These are phyloP conservation scores for Ceratitis capitata DNA, from an alignment of 1,140 invertebrate species.

Conservation along the genomic window DNA sequence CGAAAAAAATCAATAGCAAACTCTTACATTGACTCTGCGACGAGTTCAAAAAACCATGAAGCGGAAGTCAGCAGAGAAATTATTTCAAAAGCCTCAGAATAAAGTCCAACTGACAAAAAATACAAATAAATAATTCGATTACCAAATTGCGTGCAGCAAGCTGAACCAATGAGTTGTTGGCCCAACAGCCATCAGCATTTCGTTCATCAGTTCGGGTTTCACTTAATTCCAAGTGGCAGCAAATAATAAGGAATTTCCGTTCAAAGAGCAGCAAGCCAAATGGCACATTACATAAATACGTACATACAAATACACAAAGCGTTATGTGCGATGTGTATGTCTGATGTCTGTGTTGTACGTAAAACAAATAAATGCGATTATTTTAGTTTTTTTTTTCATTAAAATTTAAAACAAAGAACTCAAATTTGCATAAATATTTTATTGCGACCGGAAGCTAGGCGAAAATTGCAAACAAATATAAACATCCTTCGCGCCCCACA, in stretches of 20 bases:
- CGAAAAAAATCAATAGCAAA: background rate
- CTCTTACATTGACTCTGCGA: background rate
- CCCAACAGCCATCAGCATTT: background rate
- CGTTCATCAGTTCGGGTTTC: background rate
- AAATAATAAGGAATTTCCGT: background rate
- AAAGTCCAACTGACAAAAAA: background rate
- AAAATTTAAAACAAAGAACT: slow-evolving; percentile 31
- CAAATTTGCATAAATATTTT: slow-evolving; percentile 38
- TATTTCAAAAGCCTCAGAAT: background rate
- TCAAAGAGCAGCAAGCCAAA: background rate
- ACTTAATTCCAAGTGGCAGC: background rate
- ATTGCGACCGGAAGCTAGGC: slow-evolving; percentile 6
- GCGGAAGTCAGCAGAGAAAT: background rate
- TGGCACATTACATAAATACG: no score
- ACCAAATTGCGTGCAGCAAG: background rate
- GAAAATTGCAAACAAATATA: slow-evolving; percentile 10
- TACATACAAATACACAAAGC: background rate
- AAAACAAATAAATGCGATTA: slow-evolving; percentile 31
- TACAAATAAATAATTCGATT: background rate
- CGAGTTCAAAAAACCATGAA: background rate
- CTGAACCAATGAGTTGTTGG: no score
- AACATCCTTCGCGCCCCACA: background rate
- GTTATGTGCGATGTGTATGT: background rate
- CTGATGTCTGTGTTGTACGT: background rate
- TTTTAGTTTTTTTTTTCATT: slow-evolving; percentile 5